Conservation (phyloP, 2,888 invertebrate genomes). For the Microchrysa polita region DNA sequence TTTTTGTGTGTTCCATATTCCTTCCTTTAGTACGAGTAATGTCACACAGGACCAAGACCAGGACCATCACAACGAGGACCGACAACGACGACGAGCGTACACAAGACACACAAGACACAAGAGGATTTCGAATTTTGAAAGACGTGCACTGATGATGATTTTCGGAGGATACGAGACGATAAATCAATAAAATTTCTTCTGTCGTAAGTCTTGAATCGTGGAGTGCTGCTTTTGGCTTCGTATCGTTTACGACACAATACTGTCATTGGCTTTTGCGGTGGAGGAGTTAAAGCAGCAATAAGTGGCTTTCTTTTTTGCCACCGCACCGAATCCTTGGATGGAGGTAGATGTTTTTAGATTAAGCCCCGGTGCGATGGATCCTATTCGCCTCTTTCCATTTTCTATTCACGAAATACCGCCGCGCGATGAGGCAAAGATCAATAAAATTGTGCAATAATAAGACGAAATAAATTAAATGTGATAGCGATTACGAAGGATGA, state of each 20-base stretch:
- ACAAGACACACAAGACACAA: too few species aligned
- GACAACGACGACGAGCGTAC: too few species aligned
- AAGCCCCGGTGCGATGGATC: too few species aligned
- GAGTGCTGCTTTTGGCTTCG: background rate
- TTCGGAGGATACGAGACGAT: slow-evolving; percentile 1
- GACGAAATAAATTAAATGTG: slow-evolving; percentile 27
- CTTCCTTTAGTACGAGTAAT: background rate
- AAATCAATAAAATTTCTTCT: slow-evolving; percentile 36
- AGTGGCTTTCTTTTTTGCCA: background rate
- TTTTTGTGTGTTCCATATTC: background rate
- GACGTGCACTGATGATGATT: background rate
- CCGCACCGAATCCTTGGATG: background rate
- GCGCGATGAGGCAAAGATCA: background rate
- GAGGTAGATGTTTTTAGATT: too few species aligned
- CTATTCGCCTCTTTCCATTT: too few species aligned
- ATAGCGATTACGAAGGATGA: background rate
- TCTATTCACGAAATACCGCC: background rate
- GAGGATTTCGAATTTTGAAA: too few species aligned
- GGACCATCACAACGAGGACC: too few species aligned
- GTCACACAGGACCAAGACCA: background rate
- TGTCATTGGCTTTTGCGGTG: background rate
- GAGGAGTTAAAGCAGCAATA: slow-evolving; percentile 10
- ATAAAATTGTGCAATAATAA: slow-evolving; percentile 14
- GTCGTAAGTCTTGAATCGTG: background rate
- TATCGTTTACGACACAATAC: slow-evolving; percentile 5